Evolutionary conservation across 2,797 vertebrate genomes (phyloP).

Genomic region (Melanotaenia pygmaea): DNA sequence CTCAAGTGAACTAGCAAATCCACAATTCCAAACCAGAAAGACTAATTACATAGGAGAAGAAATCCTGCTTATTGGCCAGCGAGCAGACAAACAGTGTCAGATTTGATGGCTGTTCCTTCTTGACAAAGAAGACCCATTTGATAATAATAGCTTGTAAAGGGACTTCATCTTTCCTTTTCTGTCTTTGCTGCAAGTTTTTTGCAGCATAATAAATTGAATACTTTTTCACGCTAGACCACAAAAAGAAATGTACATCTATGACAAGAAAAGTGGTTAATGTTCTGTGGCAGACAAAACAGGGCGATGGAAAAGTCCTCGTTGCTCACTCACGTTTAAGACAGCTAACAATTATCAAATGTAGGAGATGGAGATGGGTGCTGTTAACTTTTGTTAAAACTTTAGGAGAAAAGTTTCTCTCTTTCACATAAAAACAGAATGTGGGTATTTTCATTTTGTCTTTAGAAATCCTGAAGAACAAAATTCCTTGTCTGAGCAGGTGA

Average conservation of each 20-base stretch:
- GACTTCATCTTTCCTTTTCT: neutral
- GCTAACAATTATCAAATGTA: conserved; percentile 1
- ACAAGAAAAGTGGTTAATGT: conserved; percentile 4
- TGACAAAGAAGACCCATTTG: neutral
- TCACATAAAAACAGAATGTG: neutral
- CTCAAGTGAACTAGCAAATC: neutral
- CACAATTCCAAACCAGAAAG: neutral
- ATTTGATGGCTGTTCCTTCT: neutral
- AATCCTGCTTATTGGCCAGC: neutral
- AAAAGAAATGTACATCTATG: neutral
- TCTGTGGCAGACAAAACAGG: neutral
- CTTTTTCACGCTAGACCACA: neutral
- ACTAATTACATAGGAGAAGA: neutral
- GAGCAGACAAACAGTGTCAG: neutral
- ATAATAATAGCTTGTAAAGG: neutral
- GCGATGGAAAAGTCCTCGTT: neutral
- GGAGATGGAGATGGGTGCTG: neutral
- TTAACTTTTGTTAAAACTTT: neutral
- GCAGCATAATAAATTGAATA: neutral
- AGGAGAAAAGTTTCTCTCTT: neutral
- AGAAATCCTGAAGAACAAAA: neutral
- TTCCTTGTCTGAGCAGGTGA: neutral
- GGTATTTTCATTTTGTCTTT: neutral
- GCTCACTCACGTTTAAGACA: neutral
- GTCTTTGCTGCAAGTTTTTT: neutral